Conservation (phyloP, 2,797 vertebrate genomes). For the Hippopotamyrus pictus region DNA sequence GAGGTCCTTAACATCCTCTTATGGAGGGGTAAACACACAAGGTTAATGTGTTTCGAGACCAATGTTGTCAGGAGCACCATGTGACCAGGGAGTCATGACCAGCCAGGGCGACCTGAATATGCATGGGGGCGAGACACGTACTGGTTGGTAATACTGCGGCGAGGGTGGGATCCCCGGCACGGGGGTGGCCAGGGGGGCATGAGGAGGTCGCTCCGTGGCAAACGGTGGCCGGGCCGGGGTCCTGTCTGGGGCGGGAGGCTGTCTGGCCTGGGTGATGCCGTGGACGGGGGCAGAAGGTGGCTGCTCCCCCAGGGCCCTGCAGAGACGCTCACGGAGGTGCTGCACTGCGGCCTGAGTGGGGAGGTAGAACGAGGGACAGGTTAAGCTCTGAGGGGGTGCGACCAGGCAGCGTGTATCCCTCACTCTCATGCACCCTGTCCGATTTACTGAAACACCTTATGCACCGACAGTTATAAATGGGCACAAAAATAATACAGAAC, state of each 20-base stretch:
- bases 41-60: neutral
- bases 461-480: neutral
- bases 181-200: conserved; percentile 45
- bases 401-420: neutral
- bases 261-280: conserved; percentile 42
- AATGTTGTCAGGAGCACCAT: neutral
- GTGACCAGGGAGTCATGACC: neutral
- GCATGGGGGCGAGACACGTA: conserved; percentile 30
- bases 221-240: conserved; percentile 43
- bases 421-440: neutral
- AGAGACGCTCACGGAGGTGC: conserved; percentile 78
- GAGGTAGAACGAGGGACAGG: neutral
- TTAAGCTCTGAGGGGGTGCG: neutral
- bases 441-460: neutral
- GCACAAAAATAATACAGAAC: neutral
- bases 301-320: conserved; percentile 72
- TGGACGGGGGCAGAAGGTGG: conserved; percentile 37
- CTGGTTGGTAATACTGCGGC: conserved; percentile 64
- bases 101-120: neutral
- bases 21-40: neutral
- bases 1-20: neutral
- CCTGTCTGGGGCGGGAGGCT: conserved; percentile 42
- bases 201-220: conserved; percentile 53
- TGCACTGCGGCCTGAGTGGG: conserved; percentile 62
- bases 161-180: conserved; percentile 45